phyloP scores from a whole-genome alignment of 2,113 vertebrate genomes.

The Lipophrys pholis region DNA sequence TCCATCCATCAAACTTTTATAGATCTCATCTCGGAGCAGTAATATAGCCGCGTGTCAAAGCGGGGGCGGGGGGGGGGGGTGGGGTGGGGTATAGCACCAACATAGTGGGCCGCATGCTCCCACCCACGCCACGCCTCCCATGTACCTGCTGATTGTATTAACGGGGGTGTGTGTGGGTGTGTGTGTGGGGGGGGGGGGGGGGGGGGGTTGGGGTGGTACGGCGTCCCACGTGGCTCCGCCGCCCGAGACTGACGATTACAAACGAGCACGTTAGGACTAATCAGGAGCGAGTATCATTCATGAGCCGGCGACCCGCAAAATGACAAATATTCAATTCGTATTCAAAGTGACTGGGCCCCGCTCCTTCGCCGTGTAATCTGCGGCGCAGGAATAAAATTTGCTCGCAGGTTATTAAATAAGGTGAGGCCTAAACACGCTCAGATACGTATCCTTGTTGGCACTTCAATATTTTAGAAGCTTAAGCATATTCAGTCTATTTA shows the following conservation, averaged over 20 bases:
- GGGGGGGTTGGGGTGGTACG: too few species aligned
- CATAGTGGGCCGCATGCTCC: too few species aligned
- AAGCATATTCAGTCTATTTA: slow-evolving; percentile 56
- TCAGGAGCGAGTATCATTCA: slow-evolving; percentile 41
- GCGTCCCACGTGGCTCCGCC: too few species aligned
- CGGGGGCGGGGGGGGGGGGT: too few species aligned
- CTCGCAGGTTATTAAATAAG: slow-evolving; percentile 47
- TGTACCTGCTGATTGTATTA: slow-evolving; percentile 38
- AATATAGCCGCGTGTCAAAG: slow-evolving; percentile 27
- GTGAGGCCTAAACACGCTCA: slow-evolving; percentile 21
- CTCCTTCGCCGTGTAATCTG: slow-evolving; percentile 15
- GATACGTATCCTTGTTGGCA: slow-evolving; percentile 38
- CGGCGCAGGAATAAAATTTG: slow-evolving; percentile 43
- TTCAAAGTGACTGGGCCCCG: slow-evolving; percentile 3
- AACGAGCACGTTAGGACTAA: slow-evolving; percentile 41
- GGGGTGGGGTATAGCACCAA: too few species aligned
- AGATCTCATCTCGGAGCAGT: slow-evolving; percentile 9
- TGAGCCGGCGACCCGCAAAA: slow-evolving; percentile 15
- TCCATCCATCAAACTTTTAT: slow-evolving; percentile 20
- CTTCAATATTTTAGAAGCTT: slow-evolving; percentile 44
- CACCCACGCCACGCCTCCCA: not conserved
- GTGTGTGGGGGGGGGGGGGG: too few species aligned
- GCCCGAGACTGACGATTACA: slow-evolving; percentile 43
- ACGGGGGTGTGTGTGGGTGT: too few species aligned
- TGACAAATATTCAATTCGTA: slow-evolving; percentile 17